phyloP scores from a whole-genome alignment of 2,888 invertebrate species.

The Eupithecia inturbata region DNA sequence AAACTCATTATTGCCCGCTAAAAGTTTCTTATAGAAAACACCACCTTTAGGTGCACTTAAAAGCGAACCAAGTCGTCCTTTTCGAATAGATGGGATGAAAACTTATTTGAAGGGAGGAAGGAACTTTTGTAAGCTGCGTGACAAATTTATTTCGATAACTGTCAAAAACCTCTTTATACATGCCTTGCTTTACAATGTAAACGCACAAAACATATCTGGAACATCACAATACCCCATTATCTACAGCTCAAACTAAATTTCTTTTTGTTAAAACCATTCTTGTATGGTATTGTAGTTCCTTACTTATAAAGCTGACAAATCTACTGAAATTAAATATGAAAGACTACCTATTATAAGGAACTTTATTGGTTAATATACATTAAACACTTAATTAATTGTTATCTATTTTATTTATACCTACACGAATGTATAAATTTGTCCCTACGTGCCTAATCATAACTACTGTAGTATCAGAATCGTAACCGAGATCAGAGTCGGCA shows the following conservation, averaged over 20 bases:
- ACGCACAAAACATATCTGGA: neutral
- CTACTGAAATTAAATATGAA: neutral
- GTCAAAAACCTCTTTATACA: neutral
- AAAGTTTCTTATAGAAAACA: too few species aligned
- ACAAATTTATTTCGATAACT: neutral
- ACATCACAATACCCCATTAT: too few species aligned
- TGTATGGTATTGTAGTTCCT: neutral
- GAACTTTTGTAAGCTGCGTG: neutral
- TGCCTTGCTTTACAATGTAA: neutral
- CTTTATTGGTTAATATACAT: neutral
- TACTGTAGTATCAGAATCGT: slow-evolving; percentile 6
- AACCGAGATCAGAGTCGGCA: neutral
- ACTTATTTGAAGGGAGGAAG: too few species aligned
- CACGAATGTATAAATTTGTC: neutral
- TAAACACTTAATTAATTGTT: neutral
- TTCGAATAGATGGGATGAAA: too few species aligned
- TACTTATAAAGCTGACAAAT: neutral
- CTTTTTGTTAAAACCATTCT: neutral
- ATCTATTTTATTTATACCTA: neutral
- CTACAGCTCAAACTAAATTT: neutral
- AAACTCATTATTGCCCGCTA: too few species aligned
- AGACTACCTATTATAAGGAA: neutral
- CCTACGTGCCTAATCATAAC: neutral
- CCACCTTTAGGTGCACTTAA: too few species aligned
- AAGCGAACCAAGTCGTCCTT: too few species aligned